Evolutionary conservation across 2,888 invertebrate species (phyloP).

Genomic region (Esperia sulphurella): DNA sequence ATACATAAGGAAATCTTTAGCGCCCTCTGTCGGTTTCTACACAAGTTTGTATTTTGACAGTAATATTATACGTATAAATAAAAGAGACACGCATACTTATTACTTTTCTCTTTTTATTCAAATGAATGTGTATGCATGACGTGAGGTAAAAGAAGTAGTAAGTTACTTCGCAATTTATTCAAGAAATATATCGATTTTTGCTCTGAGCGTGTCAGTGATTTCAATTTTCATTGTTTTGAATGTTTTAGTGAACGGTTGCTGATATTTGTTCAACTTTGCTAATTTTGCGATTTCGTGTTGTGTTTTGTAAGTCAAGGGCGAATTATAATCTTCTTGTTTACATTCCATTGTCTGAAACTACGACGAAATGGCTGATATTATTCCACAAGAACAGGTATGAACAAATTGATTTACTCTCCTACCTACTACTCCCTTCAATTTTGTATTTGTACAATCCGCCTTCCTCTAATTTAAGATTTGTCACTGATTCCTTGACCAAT

Average conservation of each 20-base stretch:
- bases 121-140: no score
- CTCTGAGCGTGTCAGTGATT: neutral
- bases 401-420: neutral
- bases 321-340: conserved; percentile 14
- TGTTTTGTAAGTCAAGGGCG: conserved; percentile 16
- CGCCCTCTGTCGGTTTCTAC: no score
- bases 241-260: conserved; percentile 19
- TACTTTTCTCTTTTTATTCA: neutral
- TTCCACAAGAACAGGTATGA: conserved; percentile 35
- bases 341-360: neutral
- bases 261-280: neutral
- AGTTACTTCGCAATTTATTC: neutral
- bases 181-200: conserved; percentile 7
- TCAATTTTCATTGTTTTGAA: conserved; percentile 19
- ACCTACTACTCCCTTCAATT: no score
- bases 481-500: no score
- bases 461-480: no score
- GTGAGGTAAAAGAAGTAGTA: no score
- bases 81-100: no score
- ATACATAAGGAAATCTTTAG: no score
- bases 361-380: conserved; percentile 26
- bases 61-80: no score
- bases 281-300: neutral
- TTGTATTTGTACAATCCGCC: no score
- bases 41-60: no score